Percentiles rank a stretch among this genome's conserved stretches.
Evolutionary conservation across 2,888 invertebrate species (phyloP).

Genomic region (Caenorhabditis drosophilae): DNA sequence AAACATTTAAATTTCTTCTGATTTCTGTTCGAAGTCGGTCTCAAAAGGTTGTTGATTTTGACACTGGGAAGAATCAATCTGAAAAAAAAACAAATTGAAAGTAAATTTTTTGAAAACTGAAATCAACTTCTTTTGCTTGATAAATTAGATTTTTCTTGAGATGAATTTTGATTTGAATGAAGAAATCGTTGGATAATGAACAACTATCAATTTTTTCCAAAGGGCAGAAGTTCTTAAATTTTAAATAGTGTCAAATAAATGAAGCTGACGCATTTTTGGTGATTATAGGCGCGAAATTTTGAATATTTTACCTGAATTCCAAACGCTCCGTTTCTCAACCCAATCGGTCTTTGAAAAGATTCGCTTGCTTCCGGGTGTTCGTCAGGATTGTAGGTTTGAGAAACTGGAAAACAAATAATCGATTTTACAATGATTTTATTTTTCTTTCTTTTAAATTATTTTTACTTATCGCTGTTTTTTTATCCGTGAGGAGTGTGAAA

Average conservation of each 20-base stretch:
- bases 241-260: background rate
- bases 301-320: constrained; percentile 20
- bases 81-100: background rate
- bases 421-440: background rate
- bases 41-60: constrained; percentile 5
- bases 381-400: constrained; percentile 5
- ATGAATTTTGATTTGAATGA: constrained; percentile 17
- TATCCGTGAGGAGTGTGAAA: constrained; percentile 18
- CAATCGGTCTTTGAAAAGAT: constrained; percentile 15
- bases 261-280: background rate
- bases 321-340: constrained; percentile 21
- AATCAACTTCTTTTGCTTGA: constrained; percentile 12
- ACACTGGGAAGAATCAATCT: constrained; percentile 12
- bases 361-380: constrained; percentile 4
- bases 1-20: too few species aligned
- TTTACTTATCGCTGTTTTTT: constrained; percentile 15
- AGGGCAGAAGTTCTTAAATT: constrained; percentile 20
- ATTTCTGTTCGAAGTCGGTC: background rate
- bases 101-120: background rate
- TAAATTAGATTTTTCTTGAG: constrained; percentile 10
- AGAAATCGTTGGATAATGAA: constrained; percentile 14
- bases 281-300: background rate
- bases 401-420: constrained; percentile 8
- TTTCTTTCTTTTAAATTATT: background rate
- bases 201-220: constrained; percentile 11